phyloP scores from a whole-genome alignment of 2,113 vertebrate species.

The Tragelaphus buxtoni region DNA sequence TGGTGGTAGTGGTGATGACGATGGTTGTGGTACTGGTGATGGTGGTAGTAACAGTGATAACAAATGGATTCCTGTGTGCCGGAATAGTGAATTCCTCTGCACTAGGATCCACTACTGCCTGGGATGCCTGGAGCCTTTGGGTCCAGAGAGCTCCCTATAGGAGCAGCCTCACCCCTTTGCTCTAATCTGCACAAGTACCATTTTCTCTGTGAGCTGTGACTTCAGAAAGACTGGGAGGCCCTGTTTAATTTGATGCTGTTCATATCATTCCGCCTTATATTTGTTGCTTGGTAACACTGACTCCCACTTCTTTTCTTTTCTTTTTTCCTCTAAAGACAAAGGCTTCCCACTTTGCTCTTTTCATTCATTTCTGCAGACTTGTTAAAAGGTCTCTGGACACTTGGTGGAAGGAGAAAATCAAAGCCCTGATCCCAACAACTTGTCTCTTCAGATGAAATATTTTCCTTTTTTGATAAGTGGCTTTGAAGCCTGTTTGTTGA shows the following conservation, averaged over 20 bases:
- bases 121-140: too few relatives aligned
- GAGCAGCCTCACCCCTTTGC: not conserved
- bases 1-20: rapidly evolving
- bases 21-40: rapidly evolving
- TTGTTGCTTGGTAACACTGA: not conserved
- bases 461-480: not conserved
- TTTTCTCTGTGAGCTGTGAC: too few relatives aligned
- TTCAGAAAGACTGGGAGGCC: not conserved
- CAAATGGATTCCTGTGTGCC: not conserved
- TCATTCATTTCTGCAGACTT: not conserved
- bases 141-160: not conserved
- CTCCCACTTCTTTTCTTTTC: not conserved
- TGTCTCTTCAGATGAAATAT: not conserved
- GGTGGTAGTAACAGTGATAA: not conserved
- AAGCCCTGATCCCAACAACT: not conserved
- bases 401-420: not conserved
- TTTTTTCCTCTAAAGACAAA: not conserved
- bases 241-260: not conserved
- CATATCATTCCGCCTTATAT: not conserved
- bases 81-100: not conserved
- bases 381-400: not conserved
- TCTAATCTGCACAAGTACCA: not conserved
- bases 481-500: not conserved
- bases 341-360: not conserved
- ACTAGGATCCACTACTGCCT: too few relatives aligned